Percentiles rank a stretch among this genome's conserved stretches.
These are phyloP conservation scores for Scomber scombrus DNA, from an alignment of 2,113 vertebrate genomes.

Conservation along the genomic window DNA sequence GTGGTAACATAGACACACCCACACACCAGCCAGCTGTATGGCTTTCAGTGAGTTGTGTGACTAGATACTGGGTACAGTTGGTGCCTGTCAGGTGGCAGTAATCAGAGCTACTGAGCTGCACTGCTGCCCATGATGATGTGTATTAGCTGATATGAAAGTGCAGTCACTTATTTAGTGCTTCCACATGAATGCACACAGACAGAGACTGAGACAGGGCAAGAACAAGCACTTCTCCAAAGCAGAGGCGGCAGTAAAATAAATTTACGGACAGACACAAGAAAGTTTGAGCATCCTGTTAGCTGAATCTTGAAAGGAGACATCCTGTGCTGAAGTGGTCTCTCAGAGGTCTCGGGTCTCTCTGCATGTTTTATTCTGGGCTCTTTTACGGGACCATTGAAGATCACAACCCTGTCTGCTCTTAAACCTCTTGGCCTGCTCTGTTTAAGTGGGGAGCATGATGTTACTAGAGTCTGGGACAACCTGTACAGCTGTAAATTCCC, in stretches of 20 bases:
- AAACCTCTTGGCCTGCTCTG: conserved; percentile 23
- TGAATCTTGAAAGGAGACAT: conserved; percentile 18
- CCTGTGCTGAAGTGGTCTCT: conserved; percentile 27
- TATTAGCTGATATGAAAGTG: conserved; percentile 11
- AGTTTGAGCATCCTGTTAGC: not conserved
- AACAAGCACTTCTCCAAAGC: not conserved
- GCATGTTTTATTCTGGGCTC: conserved; percentile 43
- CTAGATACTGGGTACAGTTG: conserved; percentile 41
- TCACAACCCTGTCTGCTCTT: conserved; percentile 24
- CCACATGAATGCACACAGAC: conserved; percentile 1
- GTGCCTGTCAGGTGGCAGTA: conserved; percentile 60
- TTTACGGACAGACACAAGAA: not conserved
- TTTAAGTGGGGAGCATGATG: conserved; percentile 53
- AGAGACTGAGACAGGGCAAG: conserved; percentile 4
- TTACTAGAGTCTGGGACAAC: conserved; percentile 16
- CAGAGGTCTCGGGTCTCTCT: conserved; percentile 2
- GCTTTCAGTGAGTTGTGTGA: conserved; percentile 46
- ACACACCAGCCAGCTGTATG: conserved; percentile 32
- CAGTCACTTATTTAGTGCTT: conserved; percentile 14
- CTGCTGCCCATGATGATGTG: conserved; percentile 35
- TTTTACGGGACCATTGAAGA: conserved; percentile 43
- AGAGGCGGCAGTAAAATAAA: not conserved
- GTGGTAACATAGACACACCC: conserved; percentile 4
- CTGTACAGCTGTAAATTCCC: conserved; percentile 68
- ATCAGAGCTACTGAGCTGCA: conserved; percentile 50